phyloP scores from a whole-genome alignment of 2,888 invertebrate species.

The Zygogramma bicolorata region DNA sequence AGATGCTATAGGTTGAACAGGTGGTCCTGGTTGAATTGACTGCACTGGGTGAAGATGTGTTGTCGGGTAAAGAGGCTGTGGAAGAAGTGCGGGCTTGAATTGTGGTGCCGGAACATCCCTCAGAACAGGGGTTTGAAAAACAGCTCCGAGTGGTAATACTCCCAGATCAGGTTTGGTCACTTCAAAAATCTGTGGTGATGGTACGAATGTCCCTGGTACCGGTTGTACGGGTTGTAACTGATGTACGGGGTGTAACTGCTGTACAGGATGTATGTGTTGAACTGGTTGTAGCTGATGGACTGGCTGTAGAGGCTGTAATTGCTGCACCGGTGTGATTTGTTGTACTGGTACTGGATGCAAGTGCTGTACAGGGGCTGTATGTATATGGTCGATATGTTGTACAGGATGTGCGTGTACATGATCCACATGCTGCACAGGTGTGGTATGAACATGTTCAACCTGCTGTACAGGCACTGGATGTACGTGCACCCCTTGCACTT shows the following conservation, averaged over 20 bases:
- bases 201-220: slow-evolving; percentile 41
- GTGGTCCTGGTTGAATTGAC: slow-evolving; percentile 13
- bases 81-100: slow-evolving; percentile 31
- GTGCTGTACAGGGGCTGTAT: slow-evolving; percentile 8
- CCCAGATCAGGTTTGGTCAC: slow-evolving; percentile 58
- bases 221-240: slow-evolving; percentile 20
- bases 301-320: slow-evolving; percentile 6
- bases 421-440: too few species aligned
- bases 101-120: slow-evolving; percentile 43
- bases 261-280: slow-evolving; percentile 2
- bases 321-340: slow-evolving; percentile 6
- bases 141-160: slow-evolving; percentile 56
- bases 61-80: slow-evolving; percentile 21
- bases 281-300: slow-evolving; percentile 11
- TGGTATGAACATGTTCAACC: too few species aligned
- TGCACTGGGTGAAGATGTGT: slow-evolving; percentile 24
- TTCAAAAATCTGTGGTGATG: slow-evolving; percentile 52
- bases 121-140: slow-evolving; percentile 53
- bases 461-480: slow-evolving; percentile 11
- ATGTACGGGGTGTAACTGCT: slow-evolving; percentile 30
- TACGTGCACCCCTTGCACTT: slow-evolving; percentile 23
- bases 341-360: slow-evolving; percentile 23
- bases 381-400: slow-evolving; percentile 41
- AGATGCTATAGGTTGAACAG: slow-evolving; percentile 18
- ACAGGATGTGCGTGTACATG: slow-evolving; percentile 25